Conservation (phyloP, 2,113 vertebrate species). For the Promerops cafer region DNA sequence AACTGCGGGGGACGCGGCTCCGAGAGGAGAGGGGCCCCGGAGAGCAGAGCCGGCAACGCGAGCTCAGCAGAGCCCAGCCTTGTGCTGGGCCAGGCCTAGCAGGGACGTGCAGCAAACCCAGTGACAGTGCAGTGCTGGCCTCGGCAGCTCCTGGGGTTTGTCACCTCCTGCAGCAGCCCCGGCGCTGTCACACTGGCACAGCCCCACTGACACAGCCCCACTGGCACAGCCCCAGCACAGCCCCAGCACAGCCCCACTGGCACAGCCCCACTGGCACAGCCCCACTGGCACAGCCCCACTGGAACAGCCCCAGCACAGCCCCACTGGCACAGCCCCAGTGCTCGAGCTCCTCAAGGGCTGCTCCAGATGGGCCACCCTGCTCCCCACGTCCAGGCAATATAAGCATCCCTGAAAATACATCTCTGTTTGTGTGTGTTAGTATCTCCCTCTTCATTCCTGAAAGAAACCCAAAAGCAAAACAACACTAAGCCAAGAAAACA, state of each 20-base stretch:
- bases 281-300: no score
- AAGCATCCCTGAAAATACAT: not conserved
- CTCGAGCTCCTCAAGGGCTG: not conserved
- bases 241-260: no score
- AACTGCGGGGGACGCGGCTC: fast-evolving
- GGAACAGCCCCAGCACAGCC: not conserved
- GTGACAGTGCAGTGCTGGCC: not conserved
- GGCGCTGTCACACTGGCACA: no score
- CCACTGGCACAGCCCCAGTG: no score
- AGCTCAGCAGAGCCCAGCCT: not conserved
- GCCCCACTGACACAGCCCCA: no score
- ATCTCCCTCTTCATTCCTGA: not conserved
- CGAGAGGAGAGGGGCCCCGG: not conserved
- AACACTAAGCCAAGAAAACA: not conserved
- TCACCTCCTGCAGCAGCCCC: not conserved
- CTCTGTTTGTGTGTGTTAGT: not conserved
- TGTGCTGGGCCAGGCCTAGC: not conserved
- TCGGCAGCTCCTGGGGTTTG: not conserved
- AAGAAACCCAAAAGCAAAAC: fast-evolving
- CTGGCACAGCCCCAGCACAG: not conserved
- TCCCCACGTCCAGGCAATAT: not conserved
- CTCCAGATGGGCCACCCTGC: not conserved
- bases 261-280: no score
- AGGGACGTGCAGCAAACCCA: not conserved
- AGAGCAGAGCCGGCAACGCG: not conserved